Evolutionary conservation across 2,888 invertebrate species (phyloP), one percentile per base, ranked within the genome.

Genomic region (Magallana nippona): DNA sequence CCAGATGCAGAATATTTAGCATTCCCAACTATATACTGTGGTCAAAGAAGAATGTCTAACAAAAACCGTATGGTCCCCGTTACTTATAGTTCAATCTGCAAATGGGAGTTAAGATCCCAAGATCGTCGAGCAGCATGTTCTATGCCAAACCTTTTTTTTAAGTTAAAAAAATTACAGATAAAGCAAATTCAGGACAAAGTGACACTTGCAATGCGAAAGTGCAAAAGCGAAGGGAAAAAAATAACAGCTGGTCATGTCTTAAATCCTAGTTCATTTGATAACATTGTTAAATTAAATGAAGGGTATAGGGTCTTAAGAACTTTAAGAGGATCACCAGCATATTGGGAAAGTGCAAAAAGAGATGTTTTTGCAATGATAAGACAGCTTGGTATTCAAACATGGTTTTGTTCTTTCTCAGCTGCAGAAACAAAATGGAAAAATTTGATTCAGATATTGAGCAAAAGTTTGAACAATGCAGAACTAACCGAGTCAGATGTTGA

Each of bases 261-360:
- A 3, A 19, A 63, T 22, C 63, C 63, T 22, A 22, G 5, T 44
- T 44, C 44, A 8, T 44, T 44, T 44, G 44, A 44, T 44, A 44
- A 44, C 44, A 44, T 44, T 56, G 71, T 44, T 44, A 44, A 44
- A 44, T 44, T 44, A 44, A 44, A 44, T 44, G 44, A 86, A 17
- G 85, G 85, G 13, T 85, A 85, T 55, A 81, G 81, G 19, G 83
- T 84, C 80, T 58, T 87, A 17, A 82, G 82, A 82, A 80, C 84
- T 44, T 22, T 85, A 15, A 58, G 87, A 58, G 88, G 88, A 58
- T 82, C 87, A 11, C 86, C 88, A 60, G 78, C 88, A 78, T 86
- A 84, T 57, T 88, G 88, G 88, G 81, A 88, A 63, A 55, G 60
- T 55, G 82, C 85, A 58, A 80, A 83, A 83, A 87, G 84, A 82